Conservation (phyloP, 2,888 invertebrate species). For the Plebejus anna region DNA sequence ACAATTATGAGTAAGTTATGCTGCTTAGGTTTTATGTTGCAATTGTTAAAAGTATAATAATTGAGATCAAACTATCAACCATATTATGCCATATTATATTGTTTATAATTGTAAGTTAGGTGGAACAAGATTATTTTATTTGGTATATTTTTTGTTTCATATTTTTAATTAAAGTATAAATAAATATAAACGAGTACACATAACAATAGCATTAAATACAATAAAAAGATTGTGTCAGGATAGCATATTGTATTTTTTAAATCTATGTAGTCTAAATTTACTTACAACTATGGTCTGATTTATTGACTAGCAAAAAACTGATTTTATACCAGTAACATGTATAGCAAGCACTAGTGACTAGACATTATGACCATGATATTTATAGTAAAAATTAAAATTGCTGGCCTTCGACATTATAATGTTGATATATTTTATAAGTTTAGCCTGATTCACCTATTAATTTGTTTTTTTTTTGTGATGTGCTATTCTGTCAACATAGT, state of each 20-base stretch:
- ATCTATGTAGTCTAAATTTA: not conserved
- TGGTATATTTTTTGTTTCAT: conserved; percentile 46
- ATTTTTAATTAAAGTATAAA: conserved; percentile 29
- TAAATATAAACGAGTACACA: conserved; percentile 24
- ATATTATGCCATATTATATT: conserved; percentile 77
- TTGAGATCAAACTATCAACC: conserved; percentile 72
- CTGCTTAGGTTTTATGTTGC: conserved; percentile 76
- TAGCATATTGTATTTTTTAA: conserved; percentile 1
- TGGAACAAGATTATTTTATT: conserved; percentile 63
- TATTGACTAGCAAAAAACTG: not conserved
- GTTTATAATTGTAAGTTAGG: conserved; percentile 75
- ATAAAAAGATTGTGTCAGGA: conserved; percentile 16
- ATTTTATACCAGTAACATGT: not conserved
- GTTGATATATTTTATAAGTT: not conserved
- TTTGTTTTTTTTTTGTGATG: not conserved
- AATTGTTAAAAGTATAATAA: conserved; percentile 74
- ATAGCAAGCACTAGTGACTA: not conserved
- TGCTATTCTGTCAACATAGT: conserved; percentile 8
- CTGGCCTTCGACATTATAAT: not conserved
- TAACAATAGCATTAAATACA: conserved; percentile 19
- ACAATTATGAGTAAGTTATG: conserved; percentile 75
- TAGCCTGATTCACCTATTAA: not conserved
- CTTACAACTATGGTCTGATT: not conserved
- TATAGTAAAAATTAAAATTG: not conserved
- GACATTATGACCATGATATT: not conserved